These are phyloP conservation scores for Athrips mouffetella DNA, from an alignment of 2,888 invertebrate genomes.

Conservation along the genomic window DNA sequence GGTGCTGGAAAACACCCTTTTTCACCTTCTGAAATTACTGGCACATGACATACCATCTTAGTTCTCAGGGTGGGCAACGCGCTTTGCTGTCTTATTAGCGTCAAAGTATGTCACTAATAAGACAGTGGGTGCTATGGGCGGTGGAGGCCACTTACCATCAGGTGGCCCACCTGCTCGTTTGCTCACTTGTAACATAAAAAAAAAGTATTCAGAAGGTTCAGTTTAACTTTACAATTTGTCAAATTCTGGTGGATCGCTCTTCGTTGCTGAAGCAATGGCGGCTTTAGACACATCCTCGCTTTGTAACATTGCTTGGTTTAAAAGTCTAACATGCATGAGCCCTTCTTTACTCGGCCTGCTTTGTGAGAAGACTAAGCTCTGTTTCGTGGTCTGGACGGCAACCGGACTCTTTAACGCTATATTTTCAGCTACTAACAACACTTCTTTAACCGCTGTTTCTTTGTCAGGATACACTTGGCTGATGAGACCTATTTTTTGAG, in stretches of 20 bases:
- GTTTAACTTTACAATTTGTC: constrained; percentile 87
- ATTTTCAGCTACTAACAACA: constrained; percentile 84
- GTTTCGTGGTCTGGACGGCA: constrained; percentile 95
- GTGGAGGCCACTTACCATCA: too few species aligned
- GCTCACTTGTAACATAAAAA: too few species aligned
- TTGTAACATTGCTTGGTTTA: constrained; percentile 93
- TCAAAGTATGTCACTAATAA: too few species aligned
- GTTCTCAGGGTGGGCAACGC: too few species aligned
- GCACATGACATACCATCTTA: too few species aligned
- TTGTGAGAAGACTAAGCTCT: constrained; percentile 89
- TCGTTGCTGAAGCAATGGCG: constrained; percentile 85
- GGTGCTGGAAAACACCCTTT: too few species aligned
- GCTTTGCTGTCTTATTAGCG: too few species aligned
- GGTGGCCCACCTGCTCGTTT: too few species aligned
- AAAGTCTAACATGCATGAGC: constrained; percentile 90
- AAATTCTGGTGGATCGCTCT: constrained; percentile 84
- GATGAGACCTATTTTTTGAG: constrained; percentile 89
- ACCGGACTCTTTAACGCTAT: constrained; percentile 96
- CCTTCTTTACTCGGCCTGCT: constrained; percentile 93
- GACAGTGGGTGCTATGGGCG: too few species aligned
- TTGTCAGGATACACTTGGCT: constrained; percentile 84
- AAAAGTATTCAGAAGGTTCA: too few species aligned
- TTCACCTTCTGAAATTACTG: too few species aligned
- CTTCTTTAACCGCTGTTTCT: constrained; percentile 83
- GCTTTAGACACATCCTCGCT: constrained; percentile 93